Evolutionary conservation across 2,797 vertebrate species (phyloP), one percentile per base, ranked within the genome.

Genomic region (Aselliscus stoliczkanus): DNA sequence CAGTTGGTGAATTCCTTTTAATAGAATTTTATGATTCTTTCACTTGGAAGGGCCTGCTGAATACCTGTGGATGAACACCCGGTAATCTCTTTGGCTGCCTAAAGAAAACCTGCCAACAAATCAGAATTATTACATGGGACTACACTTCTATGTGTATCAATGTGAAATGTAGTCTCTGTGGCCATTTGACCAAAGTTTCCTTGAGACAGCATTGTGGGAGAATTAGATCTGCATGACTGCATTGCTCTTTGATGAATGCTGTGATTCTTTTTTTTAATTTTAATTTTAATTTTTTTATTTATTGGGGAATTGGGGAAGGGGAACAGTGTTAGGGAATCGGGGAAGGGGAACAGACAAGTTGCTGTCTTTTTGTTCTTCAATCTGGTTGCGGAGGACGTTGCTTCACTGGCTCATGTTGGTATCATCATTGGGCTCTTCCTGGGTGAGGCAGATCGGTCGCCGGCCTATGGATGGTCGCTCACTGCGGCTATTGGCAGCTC

Each of bases 1-100:
- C 92, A 92, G 84, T 42, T 93, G 93, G 23, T 69, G 65, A 92
- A 82, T 94, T 95, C 56, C n/a, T 39, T 56, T 77, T 85, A 84
- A 56, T 94, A 96, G 58, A 94, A 88, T 95, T 93, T 93, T 94
- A 44, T 82, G 69, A 69, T 86, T 90, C 72, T 75, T 80, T 76
- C 37, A 39, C 44, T 79, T 70, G 44, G 56, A 27, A 31, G 29
- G 37, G 18, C 11, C 50, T 96, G 62, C 29, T 58, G 52, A 67
- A 27, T 86, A 60, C 56, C 82, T 94, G 39, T 50, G 87, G 72
- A 77, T 58, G 87, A 81, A 76, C 64, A 37, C 31, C 60, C 91
- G 54, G 64, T 85, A 25, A 29, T 52, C 6, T 17, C 27, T 87
- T 81, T 76, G 67, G 4, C 73, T 95, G 52, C 52, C 87, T 81